Evolutionary conservation across 2,797 vertebrate genomes (phyloP), one percentile per base, ranked within the genome.

Genomic region (Bradypodion pumilum): DNA sequence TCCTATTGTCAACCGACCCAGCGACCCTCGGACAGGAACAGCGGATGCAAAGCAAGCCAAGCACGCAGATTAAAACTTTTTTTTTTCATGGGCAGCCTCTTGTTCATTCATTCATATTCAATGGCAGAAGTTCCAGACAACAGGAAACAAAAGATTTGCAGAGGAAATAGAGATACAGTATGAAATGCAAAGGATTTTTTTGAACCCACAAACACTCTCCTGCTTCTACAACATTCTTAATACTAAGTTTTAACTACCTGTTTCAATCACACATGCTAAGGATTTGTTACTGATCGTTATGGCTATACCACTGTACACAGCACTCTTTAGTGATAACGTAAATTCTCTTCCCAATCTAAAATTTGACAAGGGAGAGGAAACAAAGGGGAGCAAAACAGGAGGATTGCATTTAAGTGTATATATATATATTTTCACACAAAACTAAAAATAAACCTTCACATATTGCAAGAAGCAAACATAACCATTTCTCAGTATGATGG

Each of bases 11-110:
- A 66, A 60, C n/a, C 62, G 4, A 66, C 77, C 40, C 40, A 7
- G 63, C 66, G 19, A 68, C 77, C 44, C 81, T 83, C 68, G 12
- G 74, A 80, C 88, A 85, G 78, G 66, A 66, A 77, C 37, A 13
- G 44, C 66, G 73, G 86, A 76, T 77, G 73, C 59, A 5, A 16
- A 37, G 59, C 65, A 56, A 62, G 56, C 65, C 78, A 73, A 87
- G 82, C 74, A 77, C 86, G 27, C 66, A 72, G 86, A 85, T 72
- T 85, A 85, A 76, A 87, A 84, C 37, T 44, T 66, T 80, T 56
- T 81, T 72, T 76, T n/a, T n/a, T n/a, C 73, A 70, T 7, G 72
- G 16, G 35, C 44, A 44, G 56, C 68, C 73, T 80, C 78, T 76
- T 85, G 84, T 85, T 80, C 82, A 84, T 72, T 77, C 82, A 84